Percentiles rank a stretch among this genome's conserved stretches.
Conservation (phyloP, 2,113 vertebrate species). For the Heteronetta atricapilla region DNA sequence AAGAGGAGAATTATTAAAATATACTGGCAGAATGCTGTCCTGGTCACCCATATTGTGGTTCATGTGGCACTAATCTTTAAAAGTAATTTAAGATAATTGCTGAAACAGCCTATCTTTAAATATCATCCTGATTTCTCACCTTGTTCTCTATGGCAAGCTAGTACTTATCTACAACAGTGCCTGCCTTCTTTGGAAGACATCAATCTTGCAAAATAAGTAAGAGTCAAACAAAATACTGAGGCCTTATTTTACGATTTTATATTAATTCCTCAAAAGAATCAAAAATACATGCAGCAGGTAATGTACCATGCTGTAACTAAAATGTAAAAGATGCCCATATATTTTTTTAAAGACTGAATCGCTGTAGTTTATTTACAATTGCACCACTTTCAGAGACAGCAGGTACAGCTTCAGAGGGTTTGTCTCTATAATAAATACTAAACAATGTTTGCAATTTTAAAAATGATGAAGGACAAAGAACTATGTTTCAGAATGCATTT, state of each 20-base stretch:
- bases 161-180: not conserved
- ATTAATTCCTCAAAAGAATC: not conserved
- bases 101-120: not conserved
- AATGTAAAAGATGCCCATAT: not conserved
- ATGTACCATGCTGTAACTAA: not conserved
- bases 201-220: not conserved
- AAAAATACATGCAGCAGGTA: not conserved
- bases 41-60: not conserved
- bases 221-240: not conserved
- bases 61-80: not conserved
- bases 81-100: not conserved
- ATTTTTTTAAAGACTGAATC: not conserved
- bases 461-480: not conserved
- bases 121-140: not conserved
- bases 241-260: not conserved
- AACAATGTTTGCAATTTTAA: not conserved
- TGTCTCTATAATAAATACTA: not conserved
- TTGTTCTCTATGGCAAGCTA: not conserved
- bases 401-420: not conserved
- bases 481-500: not conserved
- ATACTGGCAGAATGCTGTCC: not conserved
- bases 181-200: not conserved
- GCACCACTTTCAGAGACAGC: not conserved
- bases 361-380: not conserved
- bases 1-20: not conserved